Percentiles rank a stretch among this genome's conserved stretches.
These are phyloP conservation scores for Brachionus calyciflorus DNA, from an alignment of 1,140 invertebrate genomes.

Conservation along the genomic window DNA sequence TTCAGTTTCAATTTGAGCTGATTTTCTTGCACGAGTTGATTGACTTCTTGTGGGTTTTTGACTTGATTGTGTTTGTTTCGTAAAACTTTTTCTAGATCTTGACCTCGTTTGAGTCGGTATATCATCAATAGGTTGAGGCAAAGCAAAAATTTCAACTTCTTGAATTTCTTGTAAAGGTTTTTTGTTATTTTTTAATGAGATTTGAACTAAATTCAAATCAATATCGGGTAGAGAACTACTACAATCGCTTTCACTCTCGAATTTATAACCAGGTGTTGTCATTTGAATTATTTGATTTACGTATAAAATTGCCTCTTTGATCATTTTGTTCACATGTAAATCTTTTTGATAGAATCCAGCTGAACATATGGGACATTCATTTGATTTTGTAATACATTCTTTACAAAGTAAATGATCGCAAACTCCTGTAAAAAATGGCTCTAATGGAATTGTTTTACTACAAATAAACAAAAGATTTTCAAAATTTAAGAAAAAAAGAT, in stretches of 20 bases:
- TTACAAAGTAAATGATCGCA: slow-evolving; percentile 42
- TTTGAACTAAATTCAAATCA: neutral
- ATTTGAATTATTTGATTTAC: slow-evolving; percentile 37
- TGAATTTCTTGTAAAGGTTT: too few relatives aligned
- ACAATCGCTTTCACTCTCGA: neutral
- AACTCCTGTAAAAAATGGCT: slow-evolving; percentile 15
- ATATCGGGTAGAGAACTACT: neutral
- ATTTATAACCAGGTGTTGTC: neutral
- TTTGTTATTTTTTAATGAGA: too few relatives aligned
- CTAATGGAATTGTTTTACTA: neutral
- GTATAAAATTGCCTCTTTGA: slow-evolving; percentile 32
- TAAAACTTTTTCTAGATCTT: neutral
- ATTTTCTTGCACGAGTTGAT: neutral
- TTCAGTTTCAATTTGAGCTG: neutral
- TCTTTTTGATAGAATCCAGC: slow-evolving; percentile 40
- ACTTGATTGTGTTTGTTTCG: neutral
- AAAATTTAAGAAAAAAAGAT: neutral
- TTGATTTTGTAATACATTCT: slow-evolving; percentile 14
- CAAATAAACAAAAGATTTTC: neutral
- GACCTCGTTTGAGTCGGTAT: neutral
- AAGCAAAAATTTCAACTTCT: neutral
- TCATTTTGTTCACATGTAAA: slow-evolving; percentile 43
- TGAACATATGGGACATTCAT: slow-evolving; percentile 17
- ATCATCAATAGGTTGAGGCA: neutral
- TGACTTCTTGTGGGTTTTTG: neutral